A percentile compares a stretch with the other conserved stretches of the same genome.
phyloP scores from a whole-genome alignment of 2,797 vertebrate species.

The Malacoraja senta region DNA sequence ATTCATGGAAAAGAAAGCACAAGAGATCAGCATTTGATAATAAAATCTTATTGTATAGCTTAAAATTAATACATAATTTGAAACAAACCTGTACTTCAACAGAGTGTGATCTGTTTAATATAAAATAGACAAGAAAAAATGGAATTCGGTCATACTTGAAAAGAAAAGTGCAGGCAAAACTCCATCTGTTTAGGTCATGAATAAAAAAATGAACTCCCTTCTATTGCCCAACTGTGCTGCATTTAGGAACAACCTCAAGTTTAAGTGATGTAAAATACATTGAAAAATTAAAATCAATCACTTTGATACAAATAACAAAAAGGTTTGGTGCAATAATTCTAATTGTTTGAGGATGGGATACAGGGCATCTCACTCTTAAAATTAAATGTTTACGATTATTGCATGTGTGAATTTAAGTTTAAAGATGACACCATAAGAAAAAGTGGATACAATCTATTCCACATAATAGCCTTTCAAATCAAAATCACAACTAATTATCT shows the following conservation, averaged over 20 bases:
- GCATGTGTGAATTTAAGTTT: neutral
- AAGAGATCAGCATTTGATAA: neutral
- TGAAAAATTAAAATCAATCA: neutral
- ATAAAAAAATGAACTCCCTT: neutral
- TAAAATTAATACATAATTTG: slow-evolving; percentile 10
- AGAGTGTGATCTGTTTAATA: neutral
- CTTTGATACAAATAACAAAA: neutral
- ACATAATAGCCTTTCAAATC: neutral
- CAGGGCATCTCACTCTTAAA: neutral
- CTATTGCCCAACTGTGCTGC: neutral
- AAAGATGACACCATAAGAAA: neutral
- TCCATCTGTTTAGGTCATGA: neutral
- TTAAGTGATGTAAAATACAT: neutral
- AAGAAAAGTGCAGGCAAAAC: slow-evolving; percentile 18
- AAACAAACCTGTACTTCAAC: neutral
- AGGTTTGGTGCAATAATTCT: neutral
- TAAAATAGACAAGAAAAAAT: neutral
- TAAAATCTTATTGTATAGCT: neutral
- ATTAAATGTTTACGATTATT: neutral
- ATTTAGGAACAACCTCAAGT: neutral
- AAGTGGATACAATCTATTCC: neutral
- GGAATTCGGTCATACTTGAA: neutral
- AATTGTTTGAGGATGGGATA: neutral
- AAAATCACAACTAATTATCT: neutral
- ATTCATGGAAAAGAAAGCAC: neutral